A percentile compares a stretch with the other conserved stretches of the same genome.
phyloP scores from a whole-genome alignment of 2,797 vertebrate genomes.

The Cynopterus sphinx region DNA sequence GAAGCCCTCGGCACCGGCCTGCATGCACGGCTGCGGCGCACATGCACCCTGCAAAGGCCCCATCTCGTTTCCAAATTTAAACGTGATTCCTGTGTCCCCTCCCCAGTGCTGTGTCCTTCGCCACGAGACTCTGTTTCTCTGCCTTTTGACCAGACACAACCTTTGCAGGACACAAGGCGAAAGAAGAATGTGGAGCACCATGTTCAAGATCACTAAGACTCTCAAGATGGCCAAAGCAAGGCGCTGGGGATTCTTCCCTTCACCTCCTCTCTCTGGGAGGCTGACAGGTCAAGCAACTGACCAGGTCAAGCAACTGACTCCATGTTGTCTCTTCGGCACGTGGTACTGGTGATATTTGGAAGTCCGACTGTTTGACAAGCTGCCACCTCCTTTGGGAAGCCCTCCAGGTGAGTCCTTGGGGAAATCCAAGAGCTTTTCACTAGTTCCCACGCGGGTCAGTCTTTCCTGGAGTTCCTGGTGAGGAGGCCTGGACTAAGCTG shows the following conservation, averaged over 20 bases:
- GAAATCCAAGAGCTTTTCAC: not conserved
- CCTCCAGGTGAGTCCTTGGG: not conserved
- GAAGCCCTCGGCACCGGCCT: not conserved
- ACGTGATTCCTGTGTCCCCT: not conserved
- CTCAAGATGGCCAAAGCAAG: not conserved
- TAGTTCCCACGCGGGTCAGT: fast-evolving
- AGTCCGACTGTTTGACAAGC: not conserved
- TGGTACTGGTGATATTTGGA: too few relatives aligned
- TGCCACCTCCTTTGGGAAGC: not conserved
- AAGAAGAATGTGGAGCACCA: not conserved
- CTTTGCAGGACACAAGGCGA: not conserved
- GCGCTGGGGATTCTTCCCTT: too few relatives aligned
- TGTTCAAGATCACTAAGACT: not conserved
- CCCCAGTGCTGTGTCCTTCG: fast-evolving
- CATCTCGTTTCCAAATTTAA: not conserved
- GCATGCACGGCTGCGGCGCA: not conserved
- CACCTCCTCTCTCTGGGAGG: not conserved
- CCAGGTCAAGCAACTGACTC: not conserved
- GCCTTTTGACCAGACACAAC: not conserved
- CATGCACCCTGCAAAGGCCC: not conserved
- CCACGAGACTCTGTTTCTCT: not conserved
- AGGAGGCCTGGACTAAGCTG: not conserved
- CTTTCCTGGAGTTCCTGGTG: not conserved
- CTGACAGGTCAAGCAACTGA: not conserved
- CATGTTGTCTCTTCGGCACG: not conserved